These are phyloP conservation scores for Galerucella pusilla DNA, from an alignment of 2,888 invertebrate species.

Conservation along the genomic window DNA sequence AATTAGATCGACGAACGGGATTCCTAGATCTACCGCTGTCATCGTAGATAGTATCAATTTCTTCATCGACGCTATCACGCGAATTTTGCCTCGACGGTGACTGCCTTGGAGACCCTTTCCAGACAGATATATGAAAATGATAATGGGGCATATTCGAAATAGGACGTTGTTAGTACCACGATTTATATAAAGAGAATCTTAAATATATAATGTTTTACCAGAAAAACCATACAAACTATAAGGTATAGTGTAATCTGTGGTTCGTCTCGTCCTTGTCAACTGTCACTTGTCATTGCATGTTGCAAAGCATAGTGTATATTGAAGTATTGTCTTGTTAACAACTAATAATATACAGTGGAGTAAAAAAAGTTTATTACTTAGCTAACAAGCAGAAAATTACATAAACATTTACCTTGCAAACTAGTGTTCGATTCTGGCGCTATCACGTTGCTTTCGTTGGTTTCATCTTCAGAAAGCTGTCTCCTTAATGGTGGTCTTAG, in stretches of 20 bases:
- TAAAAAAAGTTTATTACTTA: too few relatives aligned
- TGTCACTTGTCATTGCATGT: too few relatives aligned
- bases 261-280: too few relatives aligned
- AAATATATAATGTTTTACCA: too few relatives aligned
- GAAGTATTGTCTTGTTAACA: too few relatives aligned
- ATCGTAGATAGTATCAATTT: conserved; percentile 63
- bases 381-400: too few relatives aligned
- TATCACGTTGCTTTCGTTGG: conserved; percentile 23
- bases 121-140: conserved; percentile 13
- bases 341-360: too few relatives aligned
- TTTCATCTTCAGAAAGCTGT: conserved; percentile 48
- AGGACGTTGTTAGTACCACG: not conserved
- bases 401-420: conserved; percentile 39
- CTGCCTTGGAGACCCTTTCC: conserved; percentile 53
- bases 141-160: not conserved
- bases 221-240: too few relatives aligned
- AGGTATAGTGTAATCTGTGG: too few relatives aligned
- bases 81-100: conserved; percentile 69
- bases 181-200: too few relatives aligned
- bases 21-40: conserved; percentile 72
- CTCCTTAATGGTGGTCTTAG: conserved; percentile 46
- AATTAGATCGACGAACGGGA: conserved; percentile 89
- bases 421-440: conserved; percentile 39
- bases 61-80: conserved; percentile 68
- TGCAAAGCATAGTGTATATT: too few relatives aligned